Conservation (phyloP, 2,113 vertebrate species). For the Hippocampus zosterae region DNA sequence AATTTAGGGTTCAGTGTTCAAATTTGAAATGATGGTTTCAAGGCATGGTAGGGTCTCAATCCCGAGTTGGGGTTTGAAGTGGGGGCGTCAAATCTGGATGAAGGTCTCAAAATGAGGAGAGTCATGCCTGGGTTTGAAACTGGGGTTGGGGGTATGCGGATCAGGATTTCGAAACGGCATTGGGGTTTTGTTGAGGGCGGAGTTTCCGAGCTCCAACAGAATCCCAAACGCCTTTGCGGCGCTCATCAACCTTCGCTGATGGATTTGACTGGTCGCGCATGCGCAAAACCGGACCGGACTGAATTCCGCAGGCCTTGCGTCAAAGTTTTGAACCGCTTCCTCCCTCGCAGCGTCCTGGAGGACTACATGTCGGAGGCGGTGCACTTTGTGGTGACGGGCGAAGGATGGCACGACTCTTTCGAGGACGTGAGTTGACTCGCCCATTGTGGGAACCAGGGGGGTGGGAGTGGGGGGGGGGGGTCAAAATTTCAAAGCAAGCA, state of each 20-base stretch:
- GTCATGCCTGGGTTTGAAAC: background rate
- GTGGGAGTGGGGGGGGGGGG: no score
- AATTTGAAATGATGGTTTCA: background rate
- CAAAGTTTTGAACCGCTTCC: background rate
- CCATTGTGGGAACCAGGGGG: no score
- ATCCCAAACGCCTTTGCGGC: no score
- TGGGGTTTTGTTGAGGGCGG: no score
- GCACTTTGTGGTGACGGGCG: constrained; percentile 85
- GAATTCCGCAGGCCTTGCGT: background rate
- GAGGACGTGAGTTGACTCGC: constrained; percentile 77
- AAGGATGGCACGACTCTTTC: constrained; percentile 87
- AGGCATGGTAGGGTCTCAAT: no score
- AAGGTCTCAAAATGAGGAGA: background rate
- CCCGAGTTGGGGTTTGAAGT: no score
- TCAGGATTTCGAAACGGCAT: no score
- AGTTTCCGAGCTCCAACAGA: no score
- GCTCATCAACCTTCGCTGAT: no score
- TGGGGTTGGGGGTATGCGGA: no score
- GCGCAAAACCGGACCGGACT: background rate
- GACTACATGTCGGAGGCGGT: constrained; percentile 89
- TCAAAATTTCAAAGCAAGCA: no score
- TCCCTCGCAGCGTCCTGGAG: constrained; percentile 73
- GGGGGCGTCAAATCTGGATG: background rate
- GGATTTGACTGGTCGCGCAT: background rate
- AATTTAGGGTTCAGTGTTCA: no score